phyloP scores from a whole-genome alignment of 2,888 invertebrate genomes.

The Acanthopleura granulata region DNA sequence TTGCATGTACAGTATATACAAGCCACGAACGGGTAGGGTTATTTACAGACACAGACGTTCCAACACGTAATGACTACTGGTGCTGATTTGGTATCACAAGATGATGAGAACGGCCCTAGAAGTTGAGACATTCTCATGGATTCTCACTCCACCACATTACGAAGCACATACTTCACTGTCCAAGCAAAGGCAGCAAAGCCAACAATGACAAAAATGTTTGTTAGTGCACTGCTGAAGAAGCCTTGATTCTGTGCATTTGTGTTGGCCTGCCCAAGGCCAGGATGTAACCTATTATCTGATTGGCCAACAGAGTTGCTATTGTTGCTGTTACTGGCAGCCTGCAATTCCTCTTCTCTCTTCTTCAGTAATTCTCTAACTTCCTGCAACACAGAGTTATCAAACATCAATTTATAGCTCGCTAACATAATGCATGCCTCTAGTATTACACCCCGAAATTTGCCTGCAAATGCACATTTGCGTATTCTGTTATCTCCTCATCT shows the following conservation, averaged over 20 bases:
- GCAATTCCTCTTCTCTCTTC: constrained; percentile 72
- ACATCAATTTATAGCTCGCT: too few species aligned
- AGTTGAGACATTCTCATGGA: too few species aligned
- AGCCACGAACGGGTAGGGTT: too few species aligned
- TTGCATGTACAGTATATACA: too few species aligned
- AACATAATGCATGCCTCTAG: too few species aligned
- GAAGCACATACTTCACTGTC: constrained; percentile 88
- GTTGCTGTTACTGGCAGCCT: constrained; percentile 53
- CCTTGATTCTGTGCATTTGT: constrained; percentile 38
- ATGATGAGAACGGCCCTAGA: too few species aligned
- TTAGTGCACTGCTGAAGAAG: constrained; percentile 76
- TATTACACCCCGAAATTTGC: too few species aligned
- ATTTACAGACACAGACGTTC: too few species aligned
- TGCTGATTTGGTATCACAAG: too few species aligned
- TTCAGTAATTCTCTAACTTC: constrained; percentile 72
- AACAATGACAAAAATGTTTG: constrained; percentile 88
- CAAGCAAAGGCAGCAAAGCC: constrained; percentile 93
- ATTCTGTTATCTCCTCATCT: too few species aligned
- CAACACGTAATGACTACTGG: too few species aligned
- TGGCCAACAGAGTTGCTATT: constrained; percentile 22
- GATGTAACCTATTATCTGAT: constrained; percentile 30
- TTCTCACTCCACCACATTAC: constrained; percentile 55
- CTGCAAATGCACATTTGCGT: too few species aligned
- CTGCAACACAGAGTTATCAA: constrained; percentile 46
- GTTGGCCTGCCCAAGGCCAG: background rate